Conservation (phyloP, 2,888 invertebrate species). For the Himalopsyche japonica region DNA sequence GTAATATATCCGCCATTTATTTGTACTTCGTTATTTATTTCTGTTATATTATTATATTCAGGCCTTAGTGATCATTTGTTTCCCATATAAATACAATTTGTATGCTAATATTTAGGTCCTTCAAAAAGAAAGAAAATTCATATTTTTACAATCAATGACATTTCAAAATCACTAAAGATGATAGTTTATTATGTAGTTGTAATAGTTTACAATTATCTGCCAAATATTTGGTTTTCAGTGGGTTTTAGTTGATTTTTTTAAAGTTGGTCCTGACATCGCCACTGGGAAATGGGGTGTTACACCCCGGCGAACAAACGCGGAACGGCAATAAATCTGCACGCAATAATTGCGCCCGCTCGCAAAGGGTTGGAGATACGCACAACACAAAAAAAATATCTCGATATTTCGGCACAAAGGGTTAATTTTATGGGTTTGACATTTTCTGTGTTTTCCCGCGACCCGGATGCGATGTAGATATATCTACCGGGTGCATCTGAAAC, state of each 20-base stretch:
- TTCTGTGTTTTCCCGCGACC: constrained; percentile 38
- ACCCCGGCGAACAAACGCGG: constrained; percentile 40
- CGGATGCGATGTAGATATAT: constrained; percentile 26
- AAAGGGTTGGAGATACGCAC: constrained; percentile 37
- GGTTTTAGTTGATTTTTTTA: neutral
- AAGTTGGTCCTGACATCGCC: neutral
- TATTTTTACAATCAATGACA: no score
- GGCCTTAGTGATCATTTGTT: no score
- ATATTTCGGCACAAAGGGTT: constrained; percentile 40
- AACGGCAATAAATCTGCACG: constrained; percentile 41
- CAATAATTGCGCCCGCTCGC: constrained; percentile 39
- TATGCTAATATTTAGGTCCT: no score
- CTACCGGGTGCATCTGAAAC: neutral
- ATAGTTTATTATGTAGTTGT: no score
- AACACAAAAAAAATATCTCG: constrained; percentile 34
- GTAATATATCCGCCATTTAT: no score
- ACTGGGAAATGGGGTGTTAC: constrained; percentile 29
- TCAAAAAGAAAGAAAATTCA: no score
- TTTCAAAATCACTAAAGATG: no score
- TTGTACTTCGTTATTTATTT: no score
- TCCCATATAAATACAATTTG: no score
- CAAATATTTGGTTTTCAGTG: neutral
- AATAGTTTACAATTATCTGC: neutral
- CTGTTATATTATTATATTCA: no score
- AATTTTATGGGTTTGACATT: constrained; percentile 41